Evolutionary conservation across 2,113 vertebrate species (phyloP), one percentile per base, ranked within the genome.

Genomic region (Macquaria ambigua): DNA sequence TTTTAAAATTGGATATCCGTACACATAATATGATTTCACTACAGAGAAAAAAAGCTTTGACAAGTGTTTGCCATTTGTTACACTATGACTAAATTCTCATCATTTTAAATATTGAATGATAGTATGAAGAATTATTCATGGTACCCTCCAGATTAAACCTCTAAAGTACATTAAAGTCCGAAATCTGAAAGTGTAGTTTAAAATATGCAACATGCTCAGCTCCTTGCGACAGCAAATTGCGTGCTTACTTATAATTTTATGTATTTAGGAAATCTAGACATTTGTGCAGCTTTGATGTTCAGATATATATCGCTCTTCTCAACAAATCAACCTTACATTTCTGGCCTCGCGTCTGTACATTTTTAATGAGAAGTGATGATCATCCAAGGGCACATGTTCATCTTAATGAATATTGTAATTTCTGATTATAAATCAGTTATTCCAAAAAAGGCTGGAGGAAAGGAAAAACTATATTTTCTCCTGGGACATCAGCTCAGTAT

Each of bases 41-140:
- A 15, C 11, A 63, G n/a, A 34, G 10, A 39, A 41, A 55, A 55
- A 50, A 52, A 34, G 11, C 50, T 48, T 73, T 67, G 23, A 48
- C 7, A 61, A 72, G 34, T 64, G 31, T 72, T 85, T 73, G 14
- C 10, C 34, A 80, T 84, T 66, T 84, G 31, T 58, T 37, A 2
- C 23, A 4, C 31, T 61, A 31, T 63, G 31, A 71, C 43, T 31
- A 28, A 76, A 28, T 48, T 21, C 28, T 84, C 39, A 21, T 46
- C 1, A 68, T 11, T 62, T 71, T 74, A 74, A 79, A 39, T 89
- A 67, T 82, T 84, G 8, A 87, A 74, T 63, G 11, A 61, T 39
- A 5, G n/a, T 63, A n/a, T 58, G 31, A 77, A 72, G 28, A 87
- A 88, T 88, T 87, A 88, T 86, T 92, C 56, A 88, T 84, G 50